Percentiles rank a stretch among this genome's conserved stretches.
These are phyloP conservation scores for Mugil cephalus DNA, from an alignment of 2,113 vertebrate genomes.

Conservation along the genomic window DNA sequence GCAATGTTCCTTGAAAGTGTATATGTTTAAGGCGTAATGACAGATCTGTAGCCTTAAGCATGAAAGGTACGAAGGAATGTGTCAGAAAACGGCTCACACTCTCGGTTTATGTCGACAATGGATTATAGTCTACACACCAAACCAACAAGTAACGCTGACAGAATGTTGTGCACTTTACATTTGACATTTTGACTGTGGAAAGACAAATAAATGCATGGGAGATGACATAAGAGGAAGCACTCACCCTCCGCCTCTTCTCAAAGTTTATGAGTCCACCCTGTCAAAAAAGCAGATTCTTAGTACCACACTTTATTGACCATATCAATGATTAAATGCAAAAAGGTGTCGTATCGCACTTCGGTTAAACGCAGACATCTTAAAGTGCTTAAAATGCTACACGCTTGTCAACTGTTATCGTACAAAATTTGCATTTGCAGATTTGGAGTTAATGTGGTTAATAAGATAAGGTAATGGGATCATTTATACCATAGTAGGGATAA, in stretches of 20 bases:
- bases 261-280: constrained; percentile 92
- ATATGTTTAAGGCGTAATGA: neutral
- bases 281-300: constrained; percentile 24
- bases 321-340: neutral
- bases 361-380: too few relatives aligned
- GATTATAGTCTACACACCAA: neutral
- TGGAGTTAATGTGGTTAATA: too few relatives aligned
- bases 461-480: too few relatives aligned
- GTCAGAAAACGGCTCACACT: neutral
- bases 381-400: too few relatives aligned
- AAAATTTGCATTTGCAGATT: too few relatives aligned
- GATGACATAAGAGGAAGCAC: constrained; percentile 44
- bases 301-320: neutral
- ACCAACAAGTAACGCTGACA: neutral
- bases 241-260: constrained; percentile 92
- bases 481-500: too few relatives aligned
- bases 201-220: constrained; percentile 6
- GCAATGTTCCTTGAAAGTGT: too few relatives aligned
- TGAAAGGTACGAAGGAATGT: neutral
- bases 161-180: neutral
- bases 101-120: constrained; percentile 1
- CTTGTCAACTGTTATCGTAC: too few relatives aligned
- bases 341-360: too few relatives aligned
- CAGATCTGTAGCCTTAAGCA: neutral
- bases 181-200: neutral